Evolutionary conservation across 2,113 vertebrate genomes (phyloP), one percentile per base, ranked within the genome.

Genomic region (Istiophorus platypterus): DNA sequence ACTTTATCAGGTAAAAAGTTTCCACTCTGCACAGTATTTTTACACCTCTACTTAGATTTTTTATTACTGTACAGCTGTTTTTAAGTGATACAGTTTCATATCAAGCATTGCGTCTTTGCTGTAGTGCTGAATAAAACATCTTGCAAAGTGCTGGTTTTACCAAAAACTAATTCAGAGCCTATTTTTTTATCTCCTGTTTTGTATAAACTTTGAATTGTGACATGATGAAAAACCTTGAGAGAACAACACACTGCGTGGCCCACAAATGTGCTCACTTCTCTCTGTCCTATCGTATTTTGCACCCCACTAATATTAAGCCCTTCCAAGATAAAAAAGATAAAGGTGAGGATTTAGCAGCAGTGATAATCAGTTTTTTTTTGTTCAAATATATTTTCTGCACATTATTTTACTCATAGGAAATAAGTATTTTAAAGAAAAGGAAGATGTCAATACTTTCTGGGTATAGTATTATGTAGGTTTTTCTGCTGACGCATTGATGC

Each of bases 211-310:
- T 26, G 62, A 67, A 85, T 37, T 47, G 64, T 80, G 80, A 82
- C 68, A 78, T 89, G 79, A 85, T 87, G 82, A 76, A 84, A 74
- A 77, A 59, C 75, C 72, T 29, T 17, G 18, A 65, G 51, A 68
- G 39, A 75, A 26, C 47, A 63, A 64, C 68, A 39, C 45, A 64
- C 34, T n/a, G 27, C 14, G 3, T 24, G 22, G 31, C 66, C 31
- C 15, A 52, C 10, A 1, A 69, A 54, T 65, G 76, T 68, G 72
- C 85, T 78, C 51, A 67, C 79, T 82, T 82, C 27, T 22, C 47
- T 51, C 70, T 56, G 41, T 68, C 61, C 62, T 31, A 12, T 71
- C 26, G 47, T 14, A 56, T 75, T 78, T 86, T 59, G 3, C 76
- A 34, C 76, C 67, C 61, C 72, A 70, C 27, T 78, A 58, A 51